These are phyloP conservation scores for Nowickia ferox DNA, from an alignment of 2,888 invertebrate species.

Conservation along the genomic window DNA sequence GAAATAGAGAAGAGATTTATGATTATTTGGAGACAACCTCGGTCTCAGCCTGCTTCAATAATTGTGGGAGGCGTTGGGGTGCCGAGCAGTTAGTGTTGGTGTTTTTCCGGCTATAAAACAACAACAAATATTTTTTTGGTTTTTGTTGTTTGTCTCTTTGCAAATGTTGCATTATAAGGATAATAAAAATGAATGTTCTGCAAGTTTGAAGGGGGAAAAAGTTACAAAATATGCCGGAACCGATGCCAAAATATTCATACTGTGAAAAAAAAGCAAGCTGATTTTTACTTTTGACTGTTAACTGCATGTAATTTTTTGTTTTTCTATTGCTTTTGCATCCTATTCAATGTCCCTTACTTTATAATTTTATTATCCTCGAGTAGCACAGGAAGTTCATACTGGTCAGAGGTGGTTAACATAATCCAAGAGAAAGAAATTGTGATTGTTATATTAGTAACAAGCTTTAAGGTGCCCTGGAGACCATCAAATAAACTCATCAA, in stretches of 20 bases:
- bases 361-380: background rate
- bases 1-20: slow-evolving; percentile 31
- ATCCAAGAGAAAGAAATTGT: background rate
- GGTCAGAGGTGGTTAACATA: slow-evolving; percentile 18
- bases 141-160: slow-evolving; percentile 17
- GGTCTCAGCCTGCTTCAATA: background rate
- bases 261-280: background rate
- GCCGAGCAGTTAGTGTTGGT: slow-evolving; percentile 15
- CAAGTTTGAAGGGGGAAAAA: background rate
- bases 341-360: slow-evolving; percentile 2
- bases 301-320: slow-evolving; percentile 63
- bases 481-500: too few relatives aligned
- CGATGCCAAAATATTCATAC: slow-evolving; percentile 39
- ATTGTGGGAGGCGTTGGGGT: background rate
- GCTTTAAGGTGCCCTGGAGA: too few relatives aligned
- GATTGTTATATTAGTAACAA: too few relatives aligned
- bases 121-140: slow-evolving; percentile 14
- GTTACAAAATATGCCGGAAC: slow-evolving; percentile 35
- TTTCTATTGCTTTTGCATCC: slow-evolving; percentile 17
- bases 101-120: background rate
- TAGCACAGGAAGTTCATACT: background rate
- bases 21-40: slow-evolving; percentile 28
- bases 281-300: slow-evolving; percentile 66
- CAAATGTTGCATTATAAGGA: slow-evolving; percentile 36
- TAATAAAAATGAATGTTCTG: slow-evolving; percentile 45